Evolutionary conservation across 2,888 invertebrate genomes (phyloP).

Genomic region (Hymenopus coronatus): DNA sequence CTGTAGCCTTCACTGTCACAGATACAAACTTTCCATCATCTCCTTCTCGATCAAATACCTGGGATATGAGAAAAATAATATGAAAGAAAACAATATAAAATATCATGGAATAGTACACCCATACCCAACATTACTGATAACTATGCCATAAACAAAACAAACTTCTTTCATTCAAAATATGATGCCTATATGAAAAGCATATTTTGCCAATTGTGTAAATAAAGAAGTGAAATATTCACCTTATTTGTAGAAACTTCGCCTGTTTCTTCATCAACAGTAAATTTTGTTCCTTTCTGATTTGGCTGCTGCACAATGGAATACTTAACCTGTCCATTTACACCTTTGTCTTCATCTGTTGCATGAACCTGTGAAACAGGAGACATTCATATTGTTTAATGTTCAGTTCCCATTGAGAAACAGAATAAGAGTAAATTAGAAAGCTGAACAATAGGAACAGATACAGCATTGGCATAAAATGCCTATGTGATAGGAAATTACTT

Average conservation of each 20-base stretch:
- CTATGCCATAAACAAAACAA: not conserved
- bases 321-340: conserved; percentile 91
- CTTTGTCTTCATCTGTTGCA: conserved; percentile 94
- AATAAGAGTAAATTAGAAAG: not conserved
- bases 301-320: conserved; percentile 97
- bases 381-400: not conserved
- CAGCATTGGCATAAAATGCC: too few species aligned
- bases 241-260: conserved; percentile 94
- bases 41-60: conserved; percentile 93
- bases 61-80: conserved; percentile 30
- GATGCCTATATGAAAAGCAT: not conserved
- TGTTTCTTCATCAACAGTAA: conserved; percentile 92
- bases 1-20: conserved; percentile 95
- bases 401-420: not conserved
- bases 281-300: conserved; percentile 92
- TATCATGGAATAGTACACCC: not conserved
- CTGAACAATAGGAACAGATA: not conserved
- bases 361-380: conserved; percentile 50
- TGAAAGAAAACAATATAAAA: not conserved
- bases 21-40: conserved; percentile 96
- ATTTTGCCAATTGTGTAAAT: not conserved
- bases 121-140: not conserved
- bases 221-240: conserved; percentile 42
- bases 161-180: not conserved
- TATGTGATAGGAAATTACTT: too few species aligned